phyloP scores from a whole-genome alignment of 2,888 invertebrate species.

The Agrenia bidenticulata region DNA sequence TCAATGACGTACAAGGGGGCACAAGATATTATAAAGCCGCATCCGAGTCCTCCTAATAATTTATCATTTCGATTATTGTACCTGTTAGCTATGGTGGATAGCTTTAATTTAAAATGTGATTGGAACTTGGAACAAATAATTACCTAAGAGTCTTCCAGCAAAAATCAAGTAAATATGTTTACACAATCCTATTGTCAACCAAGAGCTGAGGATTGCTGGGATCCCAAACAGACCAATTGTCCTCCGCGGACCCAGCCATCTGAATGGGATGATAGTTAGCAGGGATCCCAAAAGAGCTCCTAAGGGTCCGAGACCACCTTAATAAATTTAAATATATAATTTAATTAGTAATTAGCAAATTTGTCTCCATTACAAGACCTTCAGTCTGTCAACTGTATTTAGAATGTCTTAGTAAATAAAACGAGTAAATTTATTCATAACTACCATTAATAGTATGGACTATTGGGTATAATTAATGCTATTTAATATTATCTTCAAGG shows the following conservation, averaged over 20 bases:
- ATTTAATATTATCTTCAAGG: no score
- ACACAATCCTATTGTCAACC: slow-evolving; percentile 25
- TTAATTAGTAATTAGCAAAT: neutral
- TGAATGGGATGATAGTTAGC: slow-evolving; percentile 21
- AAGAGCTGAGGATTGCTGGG: slow-evolving; percentile 25
- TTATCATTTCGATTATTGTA: no score
- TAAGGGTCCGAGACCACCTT: slow-evolving; percentile 37
- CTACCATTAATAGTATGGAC: no score
- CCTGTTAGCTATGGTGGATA: no score
- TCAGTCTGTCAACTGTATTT: no score
- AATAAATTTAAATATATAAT: neutral
- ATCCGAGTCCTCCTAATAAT: slow-evolving; percentile 30
- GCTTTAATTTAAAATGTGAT: no score
- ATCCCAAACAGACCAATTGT: slow-evolving; percentile 30
- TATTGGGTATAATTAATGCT: no score
- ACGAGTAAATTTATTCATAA: no score
- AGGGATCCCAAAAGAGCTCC: slow-evolving; percentile 35
- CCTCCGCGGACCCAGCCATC: slow-evolving; percentile 22
- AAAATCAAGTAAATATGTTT: slow-evolving; percentile 19
- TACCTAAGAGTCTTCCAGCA: slow-evolving; percentile 35
- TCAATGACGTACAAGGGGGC: slow-evolving; percentile 39
- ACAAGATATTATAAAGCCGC: slow-evolving; percentile 30
- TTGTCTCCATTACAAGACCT: no score
- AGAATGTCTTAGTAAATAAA: no score
- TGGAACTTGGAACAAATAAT: no score